Base-by-base conservation (phyloP, 2,113 vertebrate genomes). In the Mastomys natalensis region DNA sequence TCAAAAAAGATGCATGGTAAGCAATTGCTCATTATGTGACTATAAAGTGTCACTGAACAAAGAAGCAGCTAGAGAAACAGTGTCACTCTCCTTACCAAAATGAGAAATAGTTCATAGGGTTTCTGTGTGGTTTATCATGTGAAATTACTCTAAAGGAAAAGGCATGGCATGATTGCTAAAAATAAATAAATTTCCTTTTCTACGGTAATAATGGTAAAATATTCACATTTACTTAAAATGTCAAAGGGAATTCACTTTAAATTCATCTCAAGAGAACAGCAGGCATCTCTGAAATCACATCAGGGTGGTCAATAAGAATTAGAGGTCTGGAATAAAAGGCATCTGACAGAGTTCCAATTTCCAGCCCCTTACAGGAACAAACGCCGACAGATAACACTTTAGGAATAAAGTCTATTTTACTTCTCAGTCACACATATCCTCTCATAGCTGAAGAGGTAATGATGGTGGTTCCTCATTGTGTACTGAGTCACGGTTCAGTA, bases 111-210 rank as follows among this genome's bases (percentile, higher is more conserved):
- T 4, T 9, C 34, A 48, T 37, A 21, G 81, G 88, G 60, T 55
- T 95, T 94, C 91, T 80, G 87, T 58, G 37, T 68, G 34, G 21
- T 40, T 86, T 87, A 70, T 91, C 15, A 64, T 73, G 24, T 90
- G 72, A 92, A 95, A 94, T 93, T 68, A 90, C 34, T 85, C 78
- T 90, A 84, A 45, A 95, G 37, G n/a, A 95, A 91, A 73, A 91
- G 86, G 6, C 45, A 87, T 19, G 80, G 34, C 26, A 82, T n/a
- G 85, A 85, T 96, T 95, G 87, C 10, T 55, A 90, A 93, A 95
- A 96, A 93, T 62, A 95, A 87, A 73, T 73, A 82, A 66, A 88
- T 64, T 29, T 95, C 64, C 86, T 87, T 86, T 74, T 96, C 55
- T 95, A 64, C 91, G 43, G 68, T 53, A 93, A 48, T 87, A 73